A percentile compares a stretch with the other conserved stretches of the same genome.
Conservation (phyloP, 2,113 vertebrate genomes). For the Morone chrysops region DNA sequence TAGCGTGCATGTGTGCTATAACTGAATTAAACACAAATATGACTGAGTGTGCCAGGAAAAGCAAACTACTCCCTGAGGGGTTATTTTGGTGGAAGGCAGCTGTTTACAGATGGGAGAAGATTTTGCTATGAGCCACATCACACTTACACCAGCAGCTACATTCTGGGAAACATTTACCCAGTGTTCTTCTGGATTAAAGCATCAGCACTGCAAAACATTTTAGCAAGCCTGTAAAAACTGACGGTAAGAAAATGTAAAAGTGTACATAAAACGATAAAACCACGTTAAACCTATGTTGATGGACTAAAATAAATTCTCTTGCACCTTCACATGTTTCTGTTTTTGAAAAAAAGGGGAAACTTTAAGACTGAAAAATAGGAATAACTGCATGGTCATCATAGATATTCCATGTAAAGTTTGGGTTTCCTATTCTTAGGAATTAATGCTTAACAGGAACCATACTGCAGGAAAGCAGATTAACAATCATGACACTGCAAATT, state of each 20-base stretch:
- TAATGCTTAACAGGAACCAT: not conserved
- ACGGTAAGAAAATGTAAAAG: not conserved
- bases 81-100: constrained; percentile 17
- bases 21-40: constrained; percentile 61
- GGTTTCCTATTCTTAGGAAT: not conserved
- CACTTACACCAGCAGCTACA: constrained; percentile 8
- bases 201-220: not conserved
- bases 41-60: constrained; percentile 52
- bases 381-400: not conserved
- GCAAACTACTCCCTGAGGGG: constrained; percentile 41
- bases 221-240: not conserved
- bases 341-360: not conserved
- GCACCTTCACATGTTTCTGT: not conserved
- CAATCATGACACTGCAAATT: not conserved
- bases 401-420: not conserved
- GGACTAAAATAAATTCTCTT: not conserved
- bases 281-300: not conserved
- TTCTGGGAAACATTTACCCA: constrained; percentile 3
- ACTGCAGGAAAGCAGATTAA: not conserved
- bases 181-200: not conserved
- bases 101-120: constrained; percentile 29
- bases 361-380: not conserved
- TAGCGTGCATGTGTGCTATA: constrained; percentile 31
- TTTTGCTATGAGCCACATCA: constrained; percentile 20
- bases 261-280: not conserved